These are phyloP conservation scores for Phalacrocorax pelagicus DNA, from an alignment of 2,113 vertebrate species.

Conservation along the genomic window DNA sequence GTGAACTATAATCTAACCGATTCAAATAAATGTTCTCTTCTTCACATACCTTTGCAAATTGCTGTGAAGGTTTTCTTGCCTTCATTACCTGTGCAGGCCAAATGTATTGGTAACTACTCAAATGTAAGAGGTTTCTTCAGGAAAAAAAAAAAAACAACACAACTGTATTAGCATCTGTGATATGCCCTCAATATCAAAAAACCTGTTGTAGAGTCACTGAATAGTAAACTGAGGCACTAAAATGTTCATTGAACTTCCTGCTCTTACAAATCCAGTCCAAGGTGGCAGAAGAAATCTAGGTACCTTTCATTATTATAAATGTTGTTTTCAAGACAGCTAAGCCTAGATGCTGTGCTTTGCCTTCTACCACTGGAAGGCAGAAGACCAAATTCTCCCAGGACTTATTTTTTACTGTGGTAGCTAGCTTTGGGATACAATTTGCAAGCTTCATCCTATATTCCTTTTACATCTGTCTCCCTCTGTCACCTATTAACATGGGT, in stretches of 20 bases:
- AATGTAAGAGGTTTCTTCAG: background rate
- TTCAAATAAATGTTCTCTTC: background rate
- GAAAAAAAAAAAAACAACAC: background rate
- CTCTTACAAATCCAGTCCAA: background rate
- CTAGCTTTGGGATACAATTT: background rate
- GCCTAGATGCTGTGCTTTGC: background rate
- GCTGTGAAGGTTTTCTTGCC: background rate
- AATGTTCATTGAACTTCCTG: background rate
- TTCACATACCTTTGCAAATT: background rate
- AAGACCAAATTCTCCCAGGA: background rate
- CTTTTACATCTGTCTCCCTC: background rate
- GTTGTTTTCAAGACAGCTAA: background rate
- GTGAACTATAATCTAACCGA: background rate
- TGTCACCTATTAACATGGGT: background rate
- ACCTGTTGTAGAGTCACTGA: background rate
- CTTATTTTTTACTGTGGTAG: background rate
- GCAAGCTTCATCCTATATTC: background rate
- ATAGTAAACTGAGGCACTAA: background rate
- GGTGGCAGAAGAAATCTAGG: background rate
- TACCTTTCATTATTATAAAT: background rate
- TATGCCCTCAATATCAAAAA: background rate
- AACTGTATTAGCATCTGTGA: background rate
- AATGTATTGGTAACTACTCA: background rate
- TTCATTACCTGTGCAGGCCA: background rate
- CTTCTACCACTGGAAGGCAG: background rate